Evolutionary conservation across 2,888 invertebrate genomes (phyloP), one percentile per base, ranked within the genome.

Genomic region (Nomada fabriciana): DNA sequence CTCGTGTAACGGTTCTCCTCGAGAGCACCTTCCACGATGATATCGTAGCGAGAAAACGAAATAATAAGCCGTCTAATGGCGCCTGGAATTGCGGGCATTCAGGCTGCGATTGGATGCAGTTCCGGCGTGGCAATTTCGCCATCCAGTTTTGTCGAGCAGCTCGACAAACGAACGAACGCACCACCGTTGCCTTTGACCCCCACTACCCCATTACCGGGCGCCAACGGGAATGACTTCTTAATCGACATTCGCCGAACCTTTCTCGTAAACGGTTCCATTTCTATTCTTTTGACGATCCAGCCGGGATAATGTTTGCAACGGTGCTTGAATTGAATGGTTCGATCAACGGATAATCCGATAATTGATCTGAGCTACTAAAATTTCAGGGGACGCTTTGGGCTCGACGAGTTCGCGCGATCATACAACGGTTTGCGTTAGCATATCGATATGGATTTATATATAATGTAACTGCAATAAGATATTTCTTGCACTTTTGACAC

Each of bases 41-140:
- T 90, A 90, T 88, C 88, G 84, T 76, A 75, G 74, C 80, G 76
- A 83, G 85, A 89, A 91, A 91, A 90, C 89, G 90, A 92, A 92
- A 91, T 92, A 92, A 92, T 92, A 92, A 92, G 90, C 90, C 86
- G 86, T 79, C 85, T 89, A 91, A 91, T 90, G 89, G 89, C 83
- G 89, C 74, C 88, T 87, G 90, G 89, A 91, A 92, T 92, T 84
- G 90, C 89, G 77, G 86, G 90, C 92, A 91, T 92, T 92, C 90
- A 82, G 77, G 79, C 86, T 61, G 83, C 91, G 90, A 92, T 92
- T 91, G 92, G 91, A 92, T 90, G 88, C 91, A 90, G 88, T 90
- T 85, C 86, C 84, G 85, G 82, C 73, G 77, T 69, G 85, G 85
- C 86, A 89, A 86, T 91, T 90, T 85, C 85, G 53, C 80, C 77